Evolutionary conservation across 92 coral and sea anemone genomes (phyloP).

Genomic region (Plumapathes pennacea): DNA sequence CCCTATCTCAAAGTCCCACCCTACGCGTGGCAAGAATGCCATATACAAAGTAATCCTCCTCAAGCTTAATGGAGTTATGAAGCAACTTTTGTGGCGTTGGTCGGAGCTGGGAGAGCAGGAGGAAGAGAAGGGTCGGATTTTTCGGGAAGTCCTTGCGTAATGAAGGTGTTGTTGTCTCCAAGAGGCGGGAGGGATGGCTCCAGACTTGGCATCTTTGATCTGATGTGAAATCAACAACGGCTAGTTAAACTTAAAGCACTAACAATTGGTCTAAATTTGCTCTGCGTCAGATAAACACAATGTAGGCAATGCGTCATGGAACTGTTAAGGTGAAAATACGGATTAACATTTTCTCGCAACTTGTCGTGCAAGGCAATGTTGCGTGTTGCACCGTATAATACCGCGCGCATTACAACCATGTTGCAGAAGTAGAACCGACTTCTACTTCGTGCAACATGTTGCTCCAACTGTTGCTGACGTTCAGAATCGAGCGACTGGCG

Average conservation of each 20-base stretch:
- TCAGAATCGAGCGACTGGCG: no score
- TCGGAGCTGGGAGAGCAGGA: constrained; percentile 35
- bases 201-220: constrained; percentile 44
- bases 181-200: constrained; percentile 35
- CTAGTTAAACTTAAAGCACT: neutral
- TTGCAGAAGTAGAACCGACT: no score
- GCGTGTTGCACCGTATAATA: no score
- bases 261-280: neutral
- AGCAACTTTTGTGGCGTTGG: constrained; percentile 30
- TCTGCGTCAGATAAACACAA: neutral
- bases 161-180: constrained; percentile 72
- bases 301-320: neutral
- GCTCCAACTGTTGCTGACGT: no score
- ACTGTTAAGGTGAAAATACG: neutral
- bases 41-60: no score
- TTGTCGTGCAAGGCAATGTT: no score
- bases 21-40: no score
- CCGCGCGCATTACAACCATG: no score
- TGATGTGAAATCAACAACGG: neutral
- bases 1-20: no score
- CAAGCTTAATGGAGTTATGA: no score
- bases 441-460: no score
- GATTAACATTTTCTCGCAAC: no score
- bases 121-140: constrained; percentile 18
- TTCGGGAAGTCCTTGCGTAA: constrained; percentile 72